These are phyloP conservation scores for Poeciliopsis gracilis DNA, from an alignment of 2,797 vertebrate species.

Conservation along the genomic window DNA sequence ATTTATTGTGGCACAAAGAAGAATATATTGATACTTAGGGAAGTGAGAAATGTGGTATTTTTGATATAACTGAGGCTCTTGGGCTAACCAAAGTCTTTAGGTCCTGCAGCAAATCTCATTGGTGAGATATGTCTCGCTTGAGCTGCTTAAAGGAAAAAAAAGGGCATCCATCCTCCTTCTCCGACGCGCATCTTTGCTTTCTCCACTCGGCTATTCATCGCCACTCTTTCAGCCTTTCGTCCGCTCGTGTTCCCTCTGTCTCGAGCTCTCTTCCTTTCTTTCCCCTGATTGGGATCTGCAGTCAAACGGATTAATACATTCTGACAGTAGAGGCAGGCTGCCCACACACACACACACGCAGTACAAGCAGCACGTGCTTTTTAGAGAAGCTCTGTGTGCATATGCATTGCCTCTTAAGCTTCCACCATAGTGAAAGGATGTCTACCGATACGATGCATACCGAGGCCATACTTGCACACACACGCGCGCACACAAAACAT, in stretches of 20 bases:
- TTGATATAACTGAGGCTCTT: conserved; percentile 11
- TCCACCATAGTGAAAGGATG: conserved; percentile 72
- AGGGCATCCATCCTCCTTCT: conserved; percentile 53
- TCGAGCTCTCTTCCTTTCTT: conserved; percentile 65
- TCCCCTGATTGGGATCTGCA: conserved; percentile 83
- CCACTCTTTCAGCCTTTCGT: conserved; percentile 50
- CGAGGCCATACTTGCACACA: conserved; percentile 18
- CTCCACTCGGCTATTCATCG: conserved; percentile 41
- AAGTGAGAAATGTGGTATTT: conserved; percentile 24
- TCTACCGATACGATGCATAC: conserved; percentile 53
- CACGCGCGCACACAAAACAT: conserved; percentile 19
- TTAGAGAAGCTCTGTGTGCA: conserved; percentile 63
- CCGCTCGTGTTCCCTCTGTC: conserved; percentile 54
- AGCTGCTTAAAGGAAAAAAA: conserved; percentile 55
- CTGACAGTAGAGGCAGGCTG: conserved; percentile 81
- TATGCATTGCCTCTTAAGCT: conserved; percentile 70
- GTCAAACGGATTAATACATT: conserved; percentile 83
- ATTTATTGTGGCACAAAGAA: conserved; percentile 12
- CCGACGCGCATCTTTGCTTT: conserved; percentile 29
- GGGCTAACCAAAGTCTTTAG: conserved; percentile 41
- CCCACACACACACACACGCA: conserved; percentile 56
- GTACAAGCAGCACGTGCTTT: conserved; percentile 64
- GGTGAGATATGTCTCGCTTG: conserved; percentile 42
- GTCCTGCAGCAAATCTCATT: conserved; percentile 21
- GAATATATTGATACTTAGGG: conserved; percentile 3